A percentile compares a stretch with the other conserved stretches of the same genome.
Evolutionary conservation across 2,797 vertebrate genomes (phyloP).

Genomic region (Smutsia temminckii): DNA sequence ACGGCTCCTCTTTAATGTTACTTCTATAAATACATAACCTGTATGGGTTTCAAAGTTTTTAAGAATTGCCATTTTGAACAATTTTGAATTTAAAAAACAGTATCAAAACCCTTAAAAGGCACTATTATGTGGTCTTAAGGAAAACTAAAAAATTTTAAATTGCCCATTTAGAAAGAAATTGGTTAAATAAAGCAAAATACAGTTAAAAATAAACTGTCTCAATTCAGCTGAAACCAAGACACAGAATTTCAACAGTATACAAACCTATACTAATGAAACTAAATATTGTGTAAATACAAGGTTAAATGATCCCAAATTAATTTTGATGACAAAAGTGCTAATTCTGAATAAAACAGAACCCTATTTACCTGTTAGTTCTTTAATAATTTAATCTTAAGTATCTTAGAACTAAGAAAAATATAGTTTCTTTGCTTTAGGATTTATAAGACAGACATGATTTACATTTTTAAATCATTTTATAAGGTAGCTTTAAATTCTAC

Average conservation of each 20-base stretch:
- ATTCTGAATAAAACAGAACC: slow-evolving; percentile 42
- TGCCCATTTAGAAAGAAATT: slow-evolving; percentile 34
- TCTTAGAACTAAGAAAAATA: background rate
- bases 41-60: background rate
- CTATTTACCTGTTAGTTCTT: background rate
- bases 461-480: slow-evolving; percentile 2
- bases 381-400: slow-evolving; percentile 19
- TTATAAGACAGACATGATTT: slow-evolving; percentile 6
- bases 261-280: slow-evolving; percentile 29
- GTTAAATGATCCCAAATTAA: slow-evolving; percentile 26
- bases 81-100: slow-evolving; percentile 27
- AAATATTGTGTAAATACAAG: background rate
- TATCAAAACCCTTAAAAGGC: slow-evolving; percentile 37
- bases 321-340: background rate
- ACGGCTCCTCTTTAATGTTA: background rate
- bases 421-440: slow-evolving; percentile 37
- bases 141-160: background rate
- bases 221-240: background rate
- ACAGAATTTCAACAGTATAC: slow-evolving; percentile 1
- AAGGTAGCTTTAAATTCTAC: background rate
- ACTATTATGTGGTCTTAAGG: background rate
- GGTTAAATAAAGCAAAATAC: background rate
- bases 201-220: slow-evolving; percentile 36
- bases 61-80: background rate
- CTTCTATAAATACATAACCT: background rate